phyloP scores from a whole-genome alignment of 2,888 invertebrate genomes.

The Proisotoma minuta region DNA sequence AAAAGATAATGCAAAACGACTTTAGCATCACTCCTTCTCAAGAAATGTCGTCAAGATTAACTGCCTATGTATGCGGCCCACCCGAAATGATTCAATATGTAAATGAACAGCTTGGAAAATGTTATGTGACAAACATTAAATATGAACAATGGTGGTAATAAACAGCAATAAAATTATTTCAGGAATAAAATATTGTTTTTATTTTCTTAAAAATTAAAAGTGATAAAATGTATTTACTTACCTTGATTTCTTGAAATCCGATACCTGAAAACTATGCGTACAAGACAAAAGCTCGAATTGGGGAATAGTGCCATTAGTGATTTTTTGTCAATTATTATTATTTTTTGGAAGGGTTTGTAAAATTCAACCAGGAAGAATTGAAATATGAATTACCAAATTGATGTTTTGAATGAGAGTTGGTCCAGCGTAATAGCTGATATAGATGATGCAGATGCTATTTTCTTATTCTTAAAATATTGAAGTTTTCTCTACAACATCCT shows the following conservation, averaged over 20 bases:
- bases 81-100: slow-evolving; percentile 45
- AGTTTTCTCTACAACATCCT: background rate
- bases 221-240: background rate
- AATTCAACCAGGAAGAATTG: too few relatives aligned
- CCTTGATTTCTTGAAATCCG: background rate
- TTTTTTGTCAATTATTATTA: too few relatives aligned
- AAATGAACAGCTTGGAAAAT: slow-evolving; percentile 21
- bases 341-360: background rate
- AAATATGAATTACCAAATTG: too few relatives aligned
- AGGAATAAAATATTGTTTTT: background rate
- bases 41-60: background rate
- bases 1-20: background rate
- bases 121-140: slow-evolving; percentile 27
- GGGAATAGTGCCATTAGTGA: too few relatives aligned
- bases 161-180: background rate
- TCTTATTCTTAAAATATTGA: background rate
- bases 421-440: too few relatives aligned
- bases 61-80: slow-evolving; percentile 47
- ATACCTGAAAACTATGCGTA: background rate
- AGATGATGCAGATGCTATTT: background rate
- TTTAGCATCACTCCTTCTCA: too few relatives aligned
- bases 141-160: slow-evolving; percentile 46
- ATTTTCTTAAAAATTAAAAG: background rate
- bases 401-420: too few relatives aligned
- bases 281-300: too few relatives aligned